A percentile compares a stretch with the other conserved stretches of the same genome.
phyloP scores from a whole-genome alignment of 2,888 invertebrate genomes.

The Phania funesta region DNA sequence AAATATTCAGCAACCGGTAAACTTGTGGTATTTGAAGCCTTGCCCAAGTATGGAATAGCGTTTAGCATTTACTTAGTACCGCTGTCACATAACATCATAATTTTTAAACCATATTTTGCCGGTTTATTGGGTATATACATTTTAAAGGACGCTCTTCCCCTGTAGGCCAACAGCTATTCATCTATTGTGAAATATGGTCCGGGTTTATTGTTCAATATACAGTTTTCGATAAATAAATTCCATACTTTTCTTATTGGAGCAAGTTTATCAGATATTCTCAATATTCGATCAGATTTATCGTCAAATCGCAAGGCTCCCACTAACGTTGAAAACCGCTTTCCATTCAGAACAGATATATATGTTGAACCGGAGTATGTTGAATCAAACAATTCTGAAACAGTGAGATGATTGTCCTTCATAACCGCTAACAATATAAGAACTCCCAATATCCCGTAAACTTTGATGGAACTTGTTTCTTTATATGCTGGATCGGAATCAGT shows the following conservation, averaged over 20 bases:
- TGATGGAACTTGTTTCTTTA: slow-evolving; percentile 44
- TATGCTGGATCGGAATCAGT: slow-evolving; percentile 37
- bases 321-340: slow-evolving; percentile 31
- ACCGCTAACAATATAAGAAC: slow-evolving; percentile 44
- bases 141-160: slow-evolving; percentile 44
- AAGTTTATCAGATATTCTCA: slow-evolving; percentile 44
- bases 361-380: slow-evolving; percentile 41
- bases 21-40: slow-evolving; percentile 31
- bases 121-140: slow-evolving; percentile 66
- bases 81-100: slow-evolving; percentile 50
- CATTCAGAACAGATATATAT: slow-evolving; percentile 50
- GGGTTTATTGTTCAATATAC: slow-evolving; percentile 54
- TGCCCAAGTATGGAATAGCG: slow-evolving; percentile 54
- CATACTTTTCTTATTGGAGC: slow-evolving; percentile 10
- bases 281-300: not conserved
- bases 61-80: slow-evolving; percentile 61
- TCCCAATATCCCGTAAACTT: slow-evolving; percentile 48
- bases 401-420: slow-evolving; percentile 50
- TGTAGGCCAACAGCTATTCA: slow-evolving; percentile 60
- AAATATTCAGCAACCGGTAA: not conserved
- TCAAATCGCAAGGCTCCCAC: not conserved
- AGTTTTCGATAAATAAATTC: slow-evolving; percentile 53
- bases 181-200: slow-evolving; percentile 56
- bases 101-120: slow-evolving; percentile 59
- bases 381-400: slow-evolving; percentile 53